A percentile compares a stretch with the other conserved stretches of the same genome.
Conservation (phyloP, 2,888 invertebrate genomes). For the Hydraecia micacea region DNA sequence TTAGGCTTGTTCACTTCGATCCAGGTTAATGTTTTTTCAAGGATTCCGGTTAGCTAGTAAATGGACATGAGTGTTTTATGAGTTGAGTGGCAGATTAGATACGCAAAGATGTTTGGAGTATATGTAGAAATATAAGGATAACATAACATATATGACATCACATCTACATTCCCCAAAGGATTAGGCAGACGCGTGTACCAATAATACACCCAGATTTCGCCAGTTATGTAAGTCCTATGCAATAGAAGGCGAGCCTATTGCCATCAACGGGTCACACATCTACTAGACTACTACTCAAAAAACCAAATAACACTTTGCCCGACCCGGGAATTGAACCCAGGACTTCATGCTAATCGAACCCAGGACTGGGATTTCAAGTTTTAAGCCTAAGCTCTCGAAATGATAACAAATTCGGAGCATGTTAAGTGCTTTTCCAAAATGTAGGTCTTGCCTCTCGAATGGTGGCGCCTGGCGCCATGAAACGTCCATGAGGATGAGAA, state of each 20-base stretch:
- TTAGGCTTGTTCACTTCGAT: background rate
- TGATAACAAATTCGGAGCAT: slow-evolving; percentile 8
- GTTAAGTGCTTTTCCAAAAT: slow-evolving; percentile 18
- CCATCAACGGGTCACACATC: no score
- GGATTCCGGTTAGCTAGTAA: background rate
- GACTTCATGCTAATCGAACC: no score
- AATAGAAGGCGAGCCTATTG: background rate
- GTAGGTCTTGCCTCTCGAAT: background rate
- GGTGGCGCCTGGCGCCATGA: background rate
- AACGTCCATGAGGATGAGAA: background rate
- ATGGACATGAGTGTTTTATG: slow-evolving; percentile 20
- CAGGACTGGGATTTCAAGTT: background rate
- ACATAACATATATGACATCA: background rate
- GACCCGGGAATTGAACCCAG: no score
- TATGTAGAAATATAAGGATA: background rate
- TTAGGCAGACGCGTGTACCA: background rate
- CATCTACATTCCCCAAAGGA: background rate
- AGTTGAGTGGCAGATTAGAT: slow-evolving; percentile 18
- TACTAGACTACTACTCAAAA: no score
- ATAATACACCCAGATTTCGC: background rate
- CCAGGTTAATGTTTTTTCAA: slow-evolving; percentile 35
- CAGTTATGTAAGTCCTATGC: background rate
- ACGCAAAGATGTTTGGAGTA: background rate
- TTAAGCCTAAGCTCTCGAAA: slow-evolving; percentile 14
- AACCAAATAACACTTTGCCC: no score